Conservation (phyloP, 64 coral and sea anemone species). For the Orbicella faveolata region DNA sequence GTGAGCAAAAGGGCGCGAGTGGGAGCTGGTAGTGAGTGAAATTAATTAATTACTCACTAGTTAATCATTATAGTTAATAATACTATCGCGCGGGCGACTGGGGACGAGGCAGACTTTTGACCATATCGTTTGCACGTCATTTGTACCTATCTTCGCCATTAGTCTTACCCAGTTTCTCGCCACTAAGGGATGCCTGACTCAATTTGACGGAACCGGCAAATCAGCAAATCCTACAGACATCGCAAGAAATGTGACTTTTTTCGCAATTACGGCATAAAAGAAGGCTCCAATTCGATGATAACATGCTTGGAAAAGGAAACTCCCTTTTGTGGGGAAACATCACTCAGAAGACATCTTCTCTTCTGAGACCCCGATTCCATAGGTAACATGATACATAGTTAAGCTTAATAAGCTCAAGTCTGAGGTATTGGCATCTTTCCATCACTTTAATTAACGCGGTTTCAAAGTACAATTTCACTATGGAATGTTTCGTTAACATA, state of each 20-base stretch:
- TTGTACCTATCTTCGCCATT: background rate
- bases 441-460: too few relatives aligned
- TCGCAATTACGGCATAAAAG: background rate
- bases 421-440: too few relatives aligned
- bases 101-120: too few relatives aligned
- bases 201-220: background rate
- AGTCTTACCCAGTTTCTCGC: background rate
- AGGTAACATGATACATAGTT: background rate
- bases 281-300: background rate
- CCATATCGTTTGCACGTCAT: background rate
- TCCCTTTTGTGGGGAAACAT: background rate
- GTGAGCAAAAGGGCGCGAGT: too few relatives aligned
- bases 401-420: too few relatives aligned
- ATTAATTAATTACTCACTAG: too few relatives aligned
- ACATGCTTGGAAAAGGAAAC: constrained; percentile 10
- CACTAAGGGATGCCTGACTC: background rate
- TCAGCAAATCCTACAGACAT: background rate
- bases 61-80: too few relatives aligned
- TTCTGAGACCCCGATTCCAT: background rate
- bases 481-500: too few relatives aligned
- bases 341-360: background rate
- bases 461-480: too few relatives aligned
- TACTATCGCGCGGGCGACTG: too few relatives aligned
- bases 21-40: too few relatives aligned
- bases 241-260: background rate